Conservation (phyloP, 2,797 vertebrate genomes). For the Semotilus atromaculatus region DNA sequence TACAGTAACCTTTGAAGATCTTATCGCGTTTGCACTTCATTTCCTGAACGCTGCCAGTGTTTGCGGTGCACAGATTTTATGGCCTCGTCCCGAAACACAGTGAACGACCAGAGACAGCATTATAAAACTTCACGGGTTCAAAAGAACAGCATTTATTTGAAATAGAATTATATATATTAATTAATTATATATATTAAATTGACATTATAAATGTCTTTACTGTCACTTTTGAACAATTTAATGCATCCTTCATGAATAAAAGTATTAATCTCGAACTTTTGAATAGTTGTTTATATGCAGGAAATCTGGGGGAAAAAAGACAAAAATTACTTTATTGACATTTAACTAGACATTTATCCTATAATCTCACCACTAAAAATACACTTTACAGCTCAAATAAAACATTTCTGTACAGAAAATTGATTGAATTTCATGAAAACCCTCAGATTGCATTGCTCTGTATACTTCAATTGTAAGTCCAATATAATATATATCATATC, state of each 20-base stretch:
- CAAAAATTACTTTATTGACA: no score
- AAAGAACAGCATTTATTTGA: not conserved
- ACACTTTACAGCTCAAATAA: no score
- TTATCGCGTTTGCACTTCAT: conserved; percentile 3
- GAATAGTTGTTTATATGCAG: not conserved
- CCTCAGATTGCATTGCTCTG: no score
- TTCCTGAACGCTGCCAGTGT: not conserved
- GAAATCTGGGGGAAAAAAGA: no score
- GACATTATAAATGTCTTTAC: not conserved
- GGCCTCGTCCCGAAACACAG: not conserved
- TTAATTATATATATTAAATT: no score
- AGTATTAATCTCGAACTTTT: not conserved
- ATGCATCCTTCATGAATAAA: not conserved
- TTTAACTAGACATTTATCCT: no score
- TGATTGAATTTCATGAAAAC: no score
- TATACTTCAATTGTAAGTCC: no score
- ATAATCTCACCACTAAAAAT: no score
- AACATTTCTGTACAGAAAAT: no score
- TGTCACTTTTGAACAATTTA: not conserved
- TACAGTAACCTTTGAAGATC: not conserved
- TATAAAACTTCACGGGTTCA: not conserved
- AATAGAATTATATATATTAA: no score
- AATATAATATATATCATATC: no score
- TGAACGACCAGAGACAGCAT: not conserved
- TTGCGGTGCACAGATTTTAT: not conserved